Conservation (phyloP, 1,140 invertebrate genomes). For the Scaptomyza montana region DNA sequence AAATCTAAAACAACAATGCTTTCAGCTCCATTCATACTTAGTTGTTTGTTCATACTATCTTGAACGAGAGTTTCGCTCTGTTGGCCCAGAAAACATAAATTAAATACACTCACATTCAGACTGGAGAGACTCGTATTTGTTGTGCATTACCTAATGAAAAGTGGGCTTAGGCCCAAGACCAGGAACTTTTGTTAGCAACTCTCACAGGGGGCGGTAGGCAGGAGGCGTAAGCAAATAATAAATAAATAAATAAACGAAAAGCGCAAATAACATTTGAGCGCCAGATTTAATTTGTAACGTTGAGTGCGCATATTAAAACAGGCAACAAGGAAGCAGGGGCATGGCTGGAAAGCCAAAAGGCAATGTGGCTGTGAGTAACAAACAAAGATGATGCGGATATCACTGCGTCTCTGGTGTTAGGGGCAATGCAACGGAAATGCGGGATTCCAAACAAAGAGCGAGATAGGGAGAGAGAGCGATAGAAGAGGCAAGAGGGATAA, state of each 20-base stretch:
- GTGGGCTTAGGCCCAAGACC: constrained; percentile 35
- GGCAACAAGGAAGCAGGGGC: constrained; percentile 28
- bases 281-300: constrained; percentile 83
- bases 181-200: constrained; percentile 4
- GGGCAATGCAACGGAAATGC: constrained; percentile 74
- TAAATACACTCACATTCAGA: constrained; percentile 59
- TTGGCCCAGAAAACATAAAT: constrained; percentile 59
- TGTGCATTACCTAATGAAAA: constrained; percentile 82
- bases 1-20: not conserved
- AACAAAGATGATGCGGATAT: constrained; percentile 81
- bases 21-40: not conserved
- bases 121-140: constrained; percentile 53
- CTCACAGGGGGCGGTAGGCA: constrained; percentile 1
- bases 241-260: constrained; percentile 82
- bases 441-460: constrained; percentile 40
- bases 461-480: not conserved
- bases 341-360: constrained; percentile 14
- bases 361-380: constrained; percentile 57
- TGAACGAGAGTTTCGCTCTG: constrained; percentile 4
- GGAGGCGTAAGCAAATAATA: constrained; percentile 75
- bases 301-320: constrained; percentile 82
- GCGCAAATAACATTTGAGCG: constrained; percentile 81
- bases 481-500: not conserved
- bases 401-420: constrained; percentile 51
- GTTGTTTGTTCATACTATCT: constrained; percentile 8